phyloP scores from a whole-genome alignment of 2,113 vertebrate species.

The Pygoscelis adeliae region DNA sequence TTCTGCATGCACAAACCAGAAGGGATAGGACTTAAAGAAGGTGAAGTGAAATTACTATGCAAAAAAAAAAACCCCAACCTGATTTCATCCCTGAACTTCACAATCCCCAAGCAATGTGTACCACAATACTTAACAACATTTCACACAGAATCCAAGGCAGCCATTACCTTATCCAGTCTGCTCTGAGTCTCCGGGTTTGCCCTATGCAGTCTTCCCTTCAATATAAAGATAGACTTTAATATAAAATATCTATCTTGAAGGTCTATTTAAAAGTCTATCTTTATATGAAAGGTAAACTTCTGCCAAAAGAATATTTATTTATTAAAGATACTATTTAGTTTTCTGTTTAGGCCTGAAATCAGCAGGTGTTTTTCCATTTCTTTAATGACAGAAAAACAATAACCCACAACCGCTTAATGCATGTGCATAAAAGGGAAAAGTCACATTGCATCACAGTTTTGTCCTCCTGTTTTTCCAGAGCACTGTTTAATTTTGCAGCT shows the following conservation, averaged over 20 bases:
- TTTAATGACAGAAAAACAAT: background rate
- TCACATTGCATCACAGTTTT: background rate
- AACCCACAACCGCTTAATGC: background rate
- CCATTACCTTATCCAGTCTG: background rate
- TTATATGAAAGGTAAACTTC: background rate
- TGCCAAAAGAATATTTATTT: background rate
- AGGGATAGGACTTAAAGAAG: background rate
- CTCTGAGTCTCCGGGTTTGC: background rate
- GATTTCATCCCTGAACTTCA: background rate
- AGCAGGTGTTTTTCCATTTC: background rate
- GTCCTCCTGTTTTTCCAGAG: background rate
- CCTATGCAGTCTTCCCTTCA: background rate
- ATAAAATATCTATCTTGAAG: background rate
- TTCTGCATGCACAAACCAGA: conserved; percentile 41
- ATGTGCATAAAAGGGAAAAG: background rate
- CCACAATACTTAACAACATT: background rate
- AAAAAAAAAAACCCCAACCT: background rate
- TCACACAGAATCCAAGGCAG: background rate
- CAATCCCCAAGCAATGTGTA: background rate
- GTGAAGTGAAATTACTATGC: conserved; percentile 1
- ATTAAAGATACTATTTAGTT: background rate
- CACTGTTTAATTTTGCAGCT: background rate
- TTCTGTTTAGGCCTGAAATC: background rate
- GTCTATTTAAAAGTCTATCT: background rate
- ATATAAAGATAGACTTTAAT: background rate